Conservation (phyloP, 2,888 invertebrate species). For the Crossocerus cetratus region DNA sequence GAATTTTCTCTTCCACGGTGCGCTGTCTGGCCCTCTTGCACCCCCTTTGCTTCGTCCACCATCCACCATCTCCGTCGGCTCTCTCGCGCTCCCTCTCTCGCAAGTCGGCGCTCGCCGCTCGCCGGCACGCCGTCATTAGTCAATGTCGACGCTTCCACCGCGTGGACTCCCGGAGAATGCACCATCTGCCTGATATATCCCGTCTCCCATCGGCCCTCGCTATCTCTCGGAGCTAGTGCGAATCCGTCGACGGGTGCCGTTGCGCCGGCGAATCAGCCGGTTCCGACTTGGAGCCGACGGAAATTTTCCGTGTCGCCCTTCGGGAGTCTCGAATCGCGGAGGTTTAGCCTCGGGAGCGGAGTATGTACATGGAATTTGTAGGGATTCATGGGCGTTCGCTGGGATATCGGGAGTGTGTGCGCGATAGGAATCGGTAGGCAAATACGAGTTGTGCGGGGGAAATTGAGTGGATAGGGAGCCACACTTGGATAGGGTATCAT, state of each 20-base stretch:
- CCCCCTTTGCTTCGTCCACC: slow-evolving; percentile 12
- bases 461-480: slow-evolving; percentile 10
- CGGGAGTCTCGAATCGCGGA: too few species aligned
- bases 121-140: slow-evolving; percentile 76
- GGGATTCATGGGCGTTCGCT: too few species aligned
- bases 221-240: slow-evolving; percentile 65
- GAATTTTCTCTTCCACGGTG: slow-evolving; percentile 76
- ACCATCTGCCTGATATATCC: slow-evolving; percentile 72
- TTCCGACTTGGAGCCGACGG: slow-evolving; percentile 7
- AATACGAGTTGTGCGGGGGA: not conserved
- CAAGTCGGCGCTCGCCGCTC: slow-evolving; percentile 51
- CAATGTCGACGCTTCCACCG: slow-evolving; percentile 75
- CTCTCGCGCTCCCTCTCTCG: slow-evolving; percentile 15
- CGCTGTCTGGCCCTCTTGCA: slow-evolving; percentile 70
- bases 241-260: slow-evolving; percentile 60
- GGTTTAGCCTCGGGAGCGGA: too few species aligned
- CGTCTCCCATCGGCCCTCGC: slow-evolving; percentile 59
- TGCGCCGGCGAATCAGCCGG: slow-evolving; percentile 48
- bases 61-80: slow-evolving; percentile 50
- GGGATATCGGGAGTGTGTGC: too few species aligned
- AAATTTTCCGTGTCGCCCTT: too few species aligned
- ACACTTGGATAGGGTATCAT: not conserved
- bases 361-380: too few species aligned
- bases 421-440: too few species aligned
- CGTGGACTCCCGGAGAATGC: slow-evolving; percentile 72